Conservation (phyloP, 2,888 invertebrate species). For the Eustalomyia histrio region DNA sequence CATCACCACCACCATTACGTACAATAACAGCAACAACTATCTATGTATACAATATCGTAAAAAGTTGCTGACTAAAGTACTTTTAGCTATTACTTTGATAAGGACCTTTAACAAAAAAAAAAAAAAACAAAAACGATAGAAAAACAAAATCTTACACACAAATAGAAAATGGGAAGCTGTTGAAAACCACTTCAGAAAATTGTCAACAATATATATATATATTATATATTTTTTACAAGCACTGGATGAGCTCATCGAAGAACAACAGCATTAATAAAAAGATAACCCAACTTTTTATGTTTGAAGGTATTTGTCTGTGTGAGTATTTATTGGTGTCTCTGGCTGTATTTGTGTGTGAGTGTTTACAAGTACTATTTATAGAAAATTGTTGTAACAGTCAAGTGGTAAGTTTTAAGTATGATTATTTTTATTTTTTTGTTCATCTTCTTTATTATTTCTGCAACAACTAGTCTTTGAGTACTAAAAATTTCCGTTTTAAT, state of each 20-base stretch:
- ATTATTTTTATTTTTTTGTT: too few relatives aligned
- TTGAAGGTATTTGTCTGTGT: conserved; percentile 6
- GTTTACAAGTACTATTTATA: conserved; percentile 1
- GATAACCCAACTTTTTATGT: conserved; percentile 11
- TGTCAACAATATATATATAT: conserved; percentile 49
- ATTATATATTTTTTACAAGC: conserved; percentile 10
- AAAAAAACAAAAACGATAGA: too few relatives aligned
- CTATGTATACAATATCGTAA: conserved; percentile 1
- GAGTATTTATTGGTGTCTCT: conserved; percentile 3
- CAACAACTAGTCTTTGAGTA: neutral
- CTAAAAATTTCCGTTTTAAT: conserved; percentile 20
- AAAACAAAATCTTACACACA: neutral
- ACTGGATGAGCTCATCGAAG: conserved; percentile 38
- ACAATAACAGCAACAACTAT: neutral
- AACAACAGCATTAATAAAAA: neutral
- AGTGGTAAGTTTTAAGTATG: conserved; percentile 23
- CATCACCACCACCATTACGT: neutral
- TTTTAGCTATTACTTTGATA: conserved; percentile 46
- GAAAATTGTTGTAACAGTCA: conserved; percentile 13
- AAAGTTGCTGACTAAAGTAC: conserved; percentile 51
- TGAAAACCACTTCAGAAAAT: conserved; percentile 58
- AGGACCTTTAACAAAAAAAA: conserved; percentile 34
- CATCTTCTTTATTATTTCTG: conserved; percentile 2
- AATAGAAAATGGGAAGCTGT: conserved; percentile 39
- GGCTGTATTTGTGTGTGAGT: conserved; percentile 11